Evolutionary conservation across 2,888 invertebrate genomes (phyloP).

Genomic region (Melanophora roralis): DNA sequence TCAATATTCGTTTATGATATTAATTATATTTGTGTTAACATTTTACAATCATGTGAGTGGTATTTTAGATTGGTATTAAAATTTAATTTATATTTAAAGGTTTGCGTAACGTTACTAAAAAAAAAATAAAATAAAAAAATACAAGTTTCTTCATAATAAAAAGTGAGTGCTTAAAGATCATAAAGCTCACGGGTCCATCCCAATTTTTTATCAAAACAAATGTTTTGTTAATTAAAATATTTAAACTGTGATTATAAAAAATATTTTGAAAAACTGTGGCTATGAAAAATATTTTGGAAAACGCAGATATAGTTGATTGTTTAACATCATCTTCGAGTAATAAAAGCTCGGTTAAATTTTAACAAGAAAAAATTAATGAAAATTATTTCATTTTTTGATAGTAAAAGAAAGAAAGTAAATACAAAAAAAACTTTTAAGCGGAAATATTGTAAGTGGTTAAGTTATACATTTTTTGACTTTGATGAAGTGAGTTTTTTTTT

Average conservation of each 20-base stretch:
- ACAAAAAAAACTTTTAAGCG: background rate
- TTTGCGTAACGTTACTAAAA: too few relatives aligned
- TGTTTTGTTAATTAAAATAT: background rate
- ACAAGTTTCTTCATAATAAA: background rate
- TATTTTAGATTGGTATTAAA: too few relatives aligned
- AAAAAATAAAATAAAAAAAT: too few relatives aligned
- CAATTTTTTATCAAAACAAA: background rate
- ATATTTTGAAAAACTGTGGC: too few relatives aligned
- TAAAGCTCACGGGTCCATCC: background rate
- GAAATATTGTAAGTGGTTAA: background rate
- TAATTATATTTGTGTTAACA: too few relatives aligned
- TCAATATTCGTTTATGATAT: too few relatives aligned
- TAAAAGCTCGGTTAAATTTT: background rate
- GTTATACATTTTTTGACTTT: background rate
- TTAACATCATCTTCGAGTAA: background rate
- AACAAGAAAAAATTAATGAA: background rate
- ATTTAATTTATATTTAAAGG: too few relatives aligned
- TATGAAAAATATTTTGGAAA: background rate
- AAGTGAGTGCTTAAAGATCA: background rate
- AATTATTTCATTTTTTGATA: background rate
- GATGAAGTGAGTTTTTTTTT: background rate
- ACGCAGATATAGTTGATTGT: background rate
- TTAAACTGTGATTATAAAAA: background rate
- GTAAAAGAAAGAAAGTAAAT: background rate
- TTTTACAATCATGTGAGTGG: too few relatives aligned